Percentiles rank a stretch among this genome's conserved stretches.
Evolutionary conservation across 2,113 vertebrate genomes (phyloP).

Genomic region (Macroglossus sobrinus): DNA sequence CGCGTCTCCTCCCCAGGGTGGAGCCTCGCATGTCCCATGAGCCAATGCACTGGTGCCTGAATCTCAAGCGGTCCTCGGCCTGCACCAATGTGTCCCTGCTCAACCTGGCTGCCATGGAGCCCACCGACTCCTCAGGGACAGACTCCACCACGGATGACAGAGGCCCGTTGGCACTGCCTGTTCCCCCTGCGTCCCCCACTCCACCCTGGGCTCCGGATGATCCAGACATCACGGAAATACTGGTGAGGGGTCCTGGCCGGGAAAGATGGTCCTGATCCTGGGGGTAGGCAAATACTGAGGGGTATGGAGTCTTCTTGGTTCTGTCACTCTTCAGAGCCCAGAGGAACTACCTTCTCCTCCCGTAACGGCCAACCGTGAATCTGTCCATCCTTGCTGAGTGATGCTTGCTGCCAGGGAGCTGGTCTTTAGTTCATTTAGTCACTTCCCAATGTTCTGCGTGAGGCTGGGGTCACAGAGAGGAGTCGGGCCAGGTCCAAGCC

Average conservation of each 20-base stretch:
- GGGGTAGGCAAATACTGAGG: not conserved
- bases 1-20: conserved; percentile 47
- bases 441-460: not conserved
- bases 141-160: conserved; percentile 67
- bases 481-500: not conserved
- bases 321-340: not conserved
- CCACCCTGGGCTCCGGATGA: conserved; percentile 68
- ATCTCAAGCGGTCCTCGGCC: conserved; percentile 75
- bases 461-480: not conserved
- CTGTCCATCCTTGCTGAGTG: not conserved
- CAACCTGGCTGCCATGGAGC: conserved; percentile 73
- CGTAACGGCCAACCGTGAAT: not conserved
- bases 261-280: not conserved
- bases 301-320: not conserved
- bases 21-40: conserved; percentile 71
- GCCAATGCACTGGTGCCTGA: conserved; percentile 71
- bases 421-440: not conserved
- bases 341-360: not conserved
- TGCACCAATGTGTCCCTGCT: conserved; percentile 79
- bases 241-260: conserved; percentile 59
- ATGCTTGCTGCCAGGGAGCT: not conserved
- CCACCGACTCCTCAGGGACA: conserved; percentile 53
- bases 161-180: not conserved
- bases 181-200: not conserved
- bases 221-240: conserved; percentile 66